phyloP scores from a whole-genome alignment of 2,888 invertebrate genomes.

The Synanthedon vespiformis region DNA sequence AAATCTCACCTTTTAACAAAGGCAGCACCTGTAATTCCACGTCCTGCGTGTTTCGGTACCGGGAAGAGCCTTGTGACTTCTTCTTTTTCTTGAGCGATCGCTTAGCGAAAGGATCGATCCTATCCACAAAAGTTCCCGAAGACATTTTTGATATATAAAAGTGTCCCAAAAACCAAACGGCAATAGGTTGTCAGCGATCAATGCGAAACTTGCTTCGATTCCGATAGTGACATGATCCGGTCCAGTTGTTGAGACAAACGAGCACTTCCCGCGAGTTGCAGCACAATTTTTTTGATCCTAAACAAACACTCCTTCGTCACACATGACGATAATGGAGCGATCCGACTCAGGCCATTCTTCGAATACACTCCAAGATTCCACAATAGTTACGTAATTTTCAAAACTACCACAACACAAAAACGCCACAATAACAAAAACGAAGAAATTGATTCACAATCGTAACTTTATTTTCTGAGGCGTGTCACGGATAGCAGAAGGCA shows the following conservation, averaged over 20 bases:
- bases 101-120: constrained; percentile 99
- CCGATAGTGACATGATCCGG: constrained; percentile 67
- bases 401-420: constrained; percentile 64
- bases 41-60: constrained; percentile 98
- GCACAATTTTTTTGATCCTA: constrained; percentile 65
- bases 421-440: constrained; percentile 64
- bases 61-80: constrained; percentile 98
- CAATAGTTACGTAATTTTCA: constrained; percentile 70
- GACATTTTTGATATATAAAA: constrained; percentile 71
- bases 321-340: constrained; percentile 70
- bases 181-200: constrained; percentile 62
- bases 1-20: constrained; percentile 90
- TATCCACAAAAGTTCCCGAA: constrained; percentile 95
- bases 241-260: constrained; percentile 59
- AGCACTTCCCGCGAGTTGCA: constrained; percentile 60
- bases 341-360: constrained; percentile 70
- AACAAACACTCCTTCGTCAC: constrained; percentile 71
- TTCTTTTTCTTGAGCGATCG: constrained; percentile 98
- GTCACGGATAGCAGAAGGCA: constrained; percentile 70
- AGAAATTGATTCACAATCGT: constrained; percentile 64
- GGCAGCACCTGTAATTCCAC: constrained; percentile 97
- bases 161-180: constrained; percentile 51
- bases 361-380: constrained; percentile 64
- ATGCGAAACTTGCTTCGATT: constrained; percentile 64
- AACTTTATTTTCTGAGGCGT: constrained; percentile 70